Evolutionary conservation across 2,888 invertebrate genomes (phyloP).

Genomic region (Drosophila infuscata): DNA sequence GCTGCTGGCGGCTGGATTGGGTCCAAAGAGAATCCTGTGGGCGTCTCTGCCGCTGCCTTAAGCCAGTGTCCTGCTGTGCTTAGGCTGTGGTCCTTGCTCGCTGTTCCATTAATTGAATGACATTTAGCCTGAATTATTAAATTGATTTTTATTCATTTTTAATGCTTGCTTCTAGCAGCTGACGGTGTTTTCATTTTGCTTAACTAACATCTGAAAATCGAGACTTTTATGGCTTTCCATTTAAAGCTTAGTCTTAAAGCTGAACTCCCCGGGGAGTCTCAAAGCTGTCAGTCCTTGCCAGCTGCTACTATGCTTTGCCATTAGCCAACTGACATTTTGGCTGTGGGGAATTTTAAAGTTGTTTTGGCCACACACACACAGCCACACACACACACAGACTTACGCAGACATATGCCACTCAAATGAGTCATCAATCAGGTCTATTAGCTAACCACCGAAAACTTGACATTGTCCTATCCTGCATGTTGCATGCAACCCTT

Average conservation of each 20-base stretch:
- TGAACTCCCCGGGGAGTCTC: conserved; percentile 21
- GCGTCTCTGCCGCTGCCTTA: conserved; percentile 26
- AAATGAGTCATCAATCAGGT: conserved; percentile 73
- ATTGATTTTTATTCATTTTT: conserved; percentile 73
- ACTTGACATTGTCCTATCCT: conserved; percentile 43
- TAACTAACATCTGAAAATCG: conserved; percentile 22
- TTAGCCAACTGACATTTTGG: conserved; percentile 37
- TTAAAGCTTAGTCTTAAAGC: conserved; percentile 61
- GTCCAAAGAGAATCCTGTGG: conserved; percentile 14
- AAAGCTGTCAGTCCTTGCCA: conserved; percentile 30
- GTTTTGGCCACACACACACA: conserved; percentile 42
- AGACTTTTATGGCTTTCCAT: conserved; percentile 64
- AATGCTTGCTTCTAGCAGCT: conserved; percentile 38
- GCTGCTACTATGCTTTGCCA: conserved; percentile 44
- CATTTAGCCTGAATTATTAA: conserved; percentile 74
- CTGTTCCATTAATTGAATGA: conserved; percentile 66
- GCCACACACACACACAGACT: conserved; percentile 32
- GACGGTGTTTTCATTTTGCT: background rate
- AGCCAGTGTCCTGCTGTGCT: conserved; percentile 51
- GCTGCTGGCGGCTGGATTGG: conserved; percentile 49
- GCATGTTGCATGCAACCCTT: conserved; percentile 49
- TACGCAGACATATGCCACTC: conserved; percentile 39
- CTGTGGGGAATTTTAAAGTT: conserved; percentile 22
- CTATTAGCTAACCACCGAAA: conserved; percentile 62
- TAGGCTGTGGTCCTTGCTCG: conserved; percentile 35